These are phyloP conservation scores for Cheumatopsyche charites DNA, from an alignment of 1,140 invertebrate species.

Conservation along the genomic window DNA sequence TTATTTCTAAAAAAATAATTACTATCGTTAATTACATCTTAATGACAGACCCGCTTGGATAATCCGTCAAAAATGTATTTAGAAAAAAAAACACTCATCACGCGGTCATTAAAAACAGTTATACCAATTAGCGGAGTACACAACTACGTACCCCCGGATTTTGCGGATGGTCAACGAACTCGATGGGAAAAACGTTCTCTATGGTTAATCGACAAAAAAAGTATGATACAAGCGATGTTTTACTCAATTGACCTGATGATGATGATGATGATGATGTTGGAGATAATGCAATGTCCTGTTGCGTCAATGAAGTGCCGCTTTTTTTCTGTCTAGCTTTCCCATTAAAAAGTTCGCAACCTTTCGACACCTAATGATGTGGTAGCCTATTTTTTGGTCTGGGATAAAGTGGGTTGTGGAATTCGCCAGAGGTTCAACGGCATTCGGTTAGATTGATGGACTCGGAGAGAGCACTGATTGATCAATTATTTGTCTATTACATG, in stretches of 20 bases:
- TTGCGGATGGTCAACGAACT: constrained; percentile 10
- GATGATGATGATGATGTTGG: too few species aligned
- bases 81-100: constrained; percentile 24
- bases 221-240: neutral
- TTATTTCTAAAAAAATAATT: neutral
- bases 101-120: constrained; percentile 33
- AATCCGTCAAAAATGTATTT: neutral
- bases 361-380: neutral
- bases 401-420: neutral
- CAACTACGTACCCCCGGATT: neutral
- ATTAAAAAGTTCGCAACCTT: neutral
- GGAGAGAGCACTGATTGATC: constrained; percentile 4
- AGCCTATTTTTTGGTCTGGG: neutral
- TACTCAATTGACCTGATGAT: neutral
- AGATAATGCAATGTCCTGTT: neutral
- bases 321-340: constrained; percentile 15
- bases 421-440: neutral
- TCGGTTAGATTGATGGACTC: neutral
- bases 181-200: constrained; percentile 3
- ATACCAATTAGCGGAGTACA: constrained; percentile 26
- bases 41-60: neutral
- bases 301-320: neutral
- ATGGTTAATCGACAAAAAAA: constrained; percentile 8
- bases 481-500: constrained; percentile 19
- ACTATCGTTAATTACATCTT: constrained; percentile 1